These are phyloP conservation scores for Anoura caudifer DNA, from an alignment of 2,113 vertebrate species.

Conservation along the genomic window DNA sequence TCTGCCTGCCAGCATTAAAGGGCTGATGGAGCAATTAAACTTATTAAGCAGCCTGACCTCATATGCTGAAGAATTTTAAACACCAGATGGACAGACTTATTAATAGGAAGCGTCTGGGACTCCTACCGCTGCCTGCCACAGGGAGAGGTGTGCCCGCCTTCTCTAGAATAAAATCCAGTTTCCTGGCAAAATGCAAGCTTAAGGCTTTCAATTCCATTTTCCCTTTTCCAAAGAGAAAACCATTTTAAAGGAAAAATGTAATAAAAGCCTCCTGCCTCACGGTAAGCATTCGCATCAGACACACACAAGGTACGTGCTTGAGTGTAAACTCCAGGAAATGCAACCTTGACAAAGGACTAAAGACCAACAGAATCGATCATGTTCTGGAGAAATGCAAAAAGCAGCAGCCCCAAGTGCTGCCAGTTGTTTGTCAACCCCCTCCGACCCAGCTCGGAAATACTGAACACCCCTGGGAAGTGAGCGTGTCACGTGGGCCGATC, in stretches of 20 bases:
- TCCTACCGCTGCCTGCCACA: not conserved
- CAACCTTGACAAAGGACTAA: not conserved
- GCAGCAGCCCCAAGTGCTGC: not conserved
- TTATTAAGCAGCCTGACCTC: slow-evolving; percentile 58
- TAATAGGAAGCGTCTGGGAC: slow-evolving; percentile 37
- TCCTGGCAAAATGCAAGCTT: not conserved
- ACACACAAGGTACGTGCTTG: not conserved
- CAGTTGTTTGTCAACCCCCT: not conserved
- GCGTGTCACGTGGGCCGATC: slow-evolving; percentile 37
- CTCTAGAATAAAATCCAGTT: not conserved
- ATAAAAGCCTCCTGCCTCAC: not conserved
- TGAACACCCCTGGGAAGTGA: not conserved
- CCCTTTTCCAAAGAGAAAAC: not conserved
- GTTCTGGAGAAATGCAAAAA: slow-evolving; percentile 46
- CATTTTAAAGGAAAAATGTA: not conserved
- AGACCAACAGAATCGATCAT: not conserved
- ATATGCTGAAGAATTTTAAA: slow-evolving; percentile 61
- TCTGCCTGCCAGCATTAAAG: slow-evolving; percentile 52
- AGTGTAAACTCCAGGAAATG: not conserved
- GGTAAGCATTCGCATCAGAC: not conserved
- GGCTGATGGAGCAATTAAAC: slow-evolving; percentile 52
- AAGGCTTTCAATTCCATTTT: not conserved
- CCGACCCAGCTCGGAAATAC: slow-evolving; percentile 26
- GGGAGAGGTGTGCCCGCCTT: not conserved
- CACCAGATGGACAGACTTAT: slow-evolving; percentile 58